phyloP scores from a whole-genome alignment of 1,140 invertebrate genomes.

The Macrosteles quadrilineatus region DNA sequence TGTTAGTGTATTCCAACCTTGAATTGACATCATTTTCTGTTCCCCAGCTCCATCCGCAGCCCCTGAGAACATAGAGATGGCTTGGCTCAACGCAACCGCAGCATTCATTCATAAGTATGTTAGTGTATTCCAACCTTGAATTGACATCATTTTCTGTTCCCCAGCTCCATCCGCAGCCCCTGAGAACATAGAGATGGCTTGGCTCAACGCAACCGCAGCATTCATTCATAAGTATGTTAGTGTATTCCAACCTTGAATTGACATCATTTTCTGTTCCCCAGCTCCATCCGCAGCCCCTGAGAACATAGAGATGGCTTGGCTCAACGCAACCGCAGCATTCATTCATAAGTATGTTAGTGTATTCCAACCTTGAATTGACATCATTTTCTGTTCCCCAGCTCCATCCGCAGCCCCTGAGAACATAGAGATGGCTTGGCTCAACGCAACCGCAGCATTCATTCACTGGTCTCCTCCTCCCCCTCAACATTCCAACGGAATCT shows the following conservation, averaged over 20 bases:
- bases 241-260: too few relatives aligned
- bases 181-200: slow-evolving; percentile 74
- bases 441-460: slow-evolving; percentile 73
- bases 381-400: too few relatives aligned
- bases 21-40: slow-evolving; percentile 79
- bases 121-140: too few relatives aligned
- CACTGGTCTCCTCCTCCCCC: slow-evolving; percentile 77
- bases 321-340: too few relatives aligned
- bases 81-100: slow-evolving; percentile 78
- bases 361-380: too few relatives aligned
- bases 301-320: slow-evolving; percentile 76
- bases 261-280: too few relatives aligned
- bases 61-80: slow-evolving; percentile 76
- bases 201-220: slow-evolving; percentile 77
- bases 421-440: slow-evolving; percentile 77
- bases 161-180: slow-evolving; percentile 76
- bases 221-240: too few relatives aligned
- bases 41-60: slow-evolving; percentile 74
- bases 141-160: too few relatives aligned
- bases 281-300: slow-evolving; percentile 76
- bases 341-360: too few relatives aligned
- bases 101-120: too few relatives aligned
- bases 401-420: slow-evolving; percentile 78
- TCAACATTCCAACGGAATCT: slow-evolving; percentile 75
- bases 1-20: too few relatives aligned